phyloP scores from a whole-genome alignment of 2,797 vertebrate species.

The Nyctibius grandis region DNA sequence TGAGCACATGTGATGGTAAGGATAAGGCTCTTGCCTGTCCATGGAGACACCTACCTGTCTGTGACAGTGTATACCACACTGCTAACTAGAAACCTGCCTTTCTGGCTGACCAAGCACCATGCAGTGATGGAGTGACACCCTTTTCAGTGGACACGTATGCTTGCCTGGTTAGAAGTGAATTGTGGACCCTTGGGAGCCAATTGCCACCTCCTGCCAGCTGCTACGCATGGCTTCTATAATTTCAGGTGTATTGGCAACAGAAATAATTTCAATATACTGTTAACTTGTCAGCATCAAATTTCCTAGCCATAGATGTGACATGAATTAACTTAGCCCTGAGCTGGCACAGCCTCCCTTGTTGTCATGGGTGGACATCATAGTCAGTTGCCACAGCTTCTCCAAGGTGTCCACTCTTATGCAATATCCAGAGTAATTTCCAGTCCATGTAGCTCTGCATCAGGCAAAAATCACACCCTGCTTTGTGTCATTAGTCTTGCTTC shows the following conservation, averaged over 20 bases:
- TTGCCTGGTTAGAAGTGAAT: background rate
- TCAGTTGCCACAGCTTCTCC: background rate
- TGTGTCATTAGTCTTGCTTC: background rate
- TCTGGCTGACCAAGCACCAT: background rate
- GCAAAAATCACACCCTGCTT: background rate
- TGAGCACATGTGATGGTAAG: background rate
- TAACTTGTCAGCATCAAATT: background rate
- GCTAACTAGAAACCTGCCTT: background rate
- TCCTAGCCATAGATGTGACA: background rate
- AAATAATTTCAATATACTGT: background rate
- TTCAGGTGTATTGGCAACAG: background rate
- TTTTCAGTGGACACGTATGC: accelerated
- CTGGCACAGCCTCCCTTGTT: background rate
- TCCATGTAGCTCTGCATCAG: background rate
- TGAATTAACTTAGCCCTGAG: background rate
- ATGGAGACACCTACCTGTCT: background rate
- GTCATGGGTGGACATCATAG: accelerated
- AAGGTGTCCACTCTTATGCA: background rate
- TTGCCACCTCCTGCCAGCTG: background rate
- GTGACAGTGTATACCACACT: background rate
- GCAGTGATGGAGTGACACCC: accelerated
- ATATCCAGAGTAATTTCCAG: background rate
- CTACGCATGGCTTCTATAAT: background rate
- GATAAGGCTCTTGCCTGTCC: background rate
- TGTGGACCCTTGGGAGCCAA: background rate